Percentiles rank a stretch among this genome's conserved stretches.
These are phyloP conservation scores for Pteropus rufus DNA, from an alignment of 2,797 vertebrate genomes.

Conservation along the genomic window DNA sequence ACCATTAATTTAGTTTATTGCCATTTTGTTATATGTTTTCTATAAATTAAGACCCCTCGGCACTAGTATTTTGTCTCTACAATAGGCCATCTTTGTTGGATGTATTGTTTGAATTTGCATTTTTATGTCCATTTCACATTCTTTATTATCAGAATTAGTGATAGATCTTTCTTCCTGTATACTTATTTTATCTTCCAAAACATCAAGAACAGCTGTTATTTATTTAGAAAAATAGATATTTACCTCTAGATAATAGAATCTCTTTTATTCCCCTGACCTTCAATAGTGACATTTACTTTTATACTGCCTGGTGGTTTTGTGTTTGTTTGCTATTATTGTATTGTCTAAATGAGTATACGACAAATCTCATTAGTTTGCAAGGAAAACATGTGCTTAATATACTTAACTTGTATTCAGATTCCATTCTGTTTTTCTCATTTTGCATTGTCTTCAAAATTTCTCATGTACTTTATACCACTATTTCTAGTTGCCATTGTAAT, in stretches of 20 bases:
- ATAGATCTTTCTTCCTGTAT: conserved; percentile 7
- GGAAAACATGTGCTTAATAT: conserved; percentile 2
- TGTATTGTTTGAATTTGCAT: conserved; percentile 12
- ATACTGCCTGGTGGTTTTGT: background rate
- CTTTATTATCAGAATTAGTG: conserved; percentile 21
- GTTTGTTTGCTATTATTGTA: background rate
- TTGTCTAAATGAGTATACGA: background rate
- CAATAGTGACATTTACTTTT: conserved; percentile 26
- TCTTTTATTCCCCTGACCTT: background rate
- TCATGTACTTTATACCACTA: background rate
- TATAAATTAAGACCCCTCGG: background rate
- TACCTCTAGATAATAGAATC: background rate
- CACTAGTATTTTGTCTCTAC: background rate
- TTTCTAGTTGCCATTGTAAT: background rate
- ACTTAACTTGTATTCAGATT: background rate
- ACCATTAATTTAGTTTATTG: background rate
- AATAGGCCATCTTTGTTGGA: background rate
- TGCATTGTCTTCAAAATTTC: background rate
- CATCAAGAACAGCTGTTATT: conserved; percentile 6
- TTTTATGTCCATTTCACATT: conserved; percentile 27
- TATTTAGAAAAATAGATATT: background rate
- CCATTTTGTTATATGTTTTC: background rate
- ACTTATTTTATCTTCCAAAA: conserved; percentile 28
- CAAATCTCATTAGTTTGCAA: conserved; percentile 3
- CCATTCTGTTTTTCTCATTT: background rate